These are phyloP conservation scores for Sitta carolinensis DNA, from an alignment of 2,797 vertebrate genomes.

Conservation along the genomic window DNA sequence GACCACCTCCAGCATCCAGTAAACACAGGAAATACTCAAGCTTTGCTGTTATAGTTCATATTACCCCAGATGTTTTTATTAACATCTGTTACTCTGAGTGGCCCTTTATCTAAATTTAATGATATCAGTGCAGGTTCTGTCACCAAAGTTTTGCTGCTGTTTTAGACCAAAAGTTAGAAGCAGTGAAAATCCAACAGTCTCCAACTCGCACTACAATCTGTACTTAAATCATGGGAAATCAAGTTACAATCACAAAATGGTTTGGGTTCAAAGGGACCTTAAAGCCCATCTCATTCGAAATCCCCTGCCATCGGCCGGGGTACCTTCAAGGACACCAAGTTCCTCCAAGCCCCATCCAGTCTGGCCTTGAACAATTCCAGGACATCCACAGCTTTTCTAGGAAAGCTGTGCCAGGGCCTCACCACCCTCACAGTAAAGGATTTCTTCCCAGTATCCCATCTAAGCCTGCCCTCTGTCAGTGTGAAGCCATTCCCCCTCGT, in stretches of 20 bases:
- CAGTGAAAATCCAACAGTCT: background rate
- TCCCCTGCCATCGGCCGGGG: background rate
- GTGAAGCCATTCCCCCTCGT: background rate
- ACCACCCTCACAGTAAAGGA: background rate
- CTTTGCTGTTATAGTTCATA: background rate
- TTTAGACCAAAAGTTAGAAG: constrained; percentile 43
- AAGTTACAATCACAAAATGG: background rate
- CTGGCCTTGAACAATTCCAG: background rate
- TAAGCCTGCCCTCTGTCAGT: background rate
- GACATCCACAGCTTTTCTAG: background rate
- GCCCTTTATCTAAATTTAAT: background rate
- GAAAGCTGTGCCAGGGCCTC: background rate
- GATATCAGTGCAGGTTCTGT: background rate
- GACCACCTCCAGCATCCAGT: background rate
- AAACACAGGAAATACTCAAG: background rate
- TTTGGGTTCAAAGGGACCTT: background rate
- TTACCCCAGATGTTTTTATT: no score
- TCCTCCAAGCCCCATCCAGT: background rate
- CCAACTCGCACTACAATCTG: background rate
- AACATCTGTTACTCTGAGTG: background rate
- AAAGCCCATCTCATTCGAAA: fast-evolving
- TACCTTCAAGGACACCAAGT: fast-evolving
- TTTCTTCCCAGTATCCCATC: background rate
- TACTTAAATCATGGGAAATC: background rate
- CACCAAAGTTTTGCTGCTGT: background rate